These are phyloP conservation scores for Rhynchophorus ferrugineus DNA, from an alignment of 1,140 invertebrate species.

Conservation along the genomic window DNA sequence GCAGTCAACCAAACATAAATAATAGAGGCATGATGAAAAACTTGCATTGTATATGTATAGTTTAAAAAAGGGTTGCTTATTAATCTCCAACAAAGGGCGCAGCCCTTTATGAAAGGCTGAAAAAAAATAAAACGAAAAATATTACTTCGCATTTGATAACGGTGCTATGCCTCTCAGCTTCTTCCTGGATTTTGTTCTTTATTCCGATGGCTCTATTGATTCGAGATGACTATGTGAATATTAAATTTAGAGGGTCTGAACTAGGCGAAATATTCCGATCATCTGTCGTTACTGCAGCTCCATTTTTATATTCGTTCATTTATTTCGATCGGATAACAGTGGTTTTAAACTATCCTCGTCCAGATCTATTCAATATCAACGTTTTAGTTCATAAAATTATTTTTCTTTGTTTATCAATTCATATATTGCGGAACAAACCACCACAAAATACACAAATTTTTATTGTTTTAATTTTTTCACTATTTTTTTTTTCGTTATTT, in stretches of 20 bases:
- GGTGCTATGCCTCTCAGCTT: conserved; percentile 23
- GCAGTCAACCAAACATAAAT: conserved; percentile 34
- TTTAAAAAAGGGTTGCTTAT: conserved; percentile 34
- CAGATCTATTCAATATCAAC: no score
- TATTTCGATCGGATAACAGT: no score
- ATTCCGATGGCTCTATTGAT: conserved; percentile 23
- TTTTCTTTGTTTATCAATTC: no score
- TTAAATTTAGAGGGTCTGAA: conserved; percentile 12
- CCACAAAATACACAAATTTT: no score
- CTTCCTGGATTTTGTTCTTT: conserved; percentile 31
- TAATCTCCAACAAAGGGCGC: conserved; percentile 31
- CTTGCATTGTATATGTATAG: conserved; percentile 32
- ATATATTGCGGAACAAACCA: no score
- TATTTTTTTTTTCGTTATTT: no score
- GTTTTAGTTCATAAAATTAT: no score
- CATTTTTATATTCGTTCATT: no score
- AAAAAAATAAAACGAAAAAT: conserved; percentile 30
- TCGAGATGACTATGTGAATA: conserved; percentile 22
- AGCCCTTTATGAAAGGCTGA: conserved; percentile 25
- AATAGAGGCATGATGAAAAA: conserved; percentile 35
- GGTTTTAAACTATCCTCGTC: no score
- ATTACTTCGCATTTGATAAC: conserved; percentile 30
- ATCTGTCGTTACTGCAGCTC: no score
- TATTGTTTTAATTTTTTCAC: no score
- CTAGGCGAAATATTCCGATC: conserved; percentile 12